phyloP scores from a whole-genome alignment of 2,888 invertebrate species.

The Villa cingulata region DNA sequence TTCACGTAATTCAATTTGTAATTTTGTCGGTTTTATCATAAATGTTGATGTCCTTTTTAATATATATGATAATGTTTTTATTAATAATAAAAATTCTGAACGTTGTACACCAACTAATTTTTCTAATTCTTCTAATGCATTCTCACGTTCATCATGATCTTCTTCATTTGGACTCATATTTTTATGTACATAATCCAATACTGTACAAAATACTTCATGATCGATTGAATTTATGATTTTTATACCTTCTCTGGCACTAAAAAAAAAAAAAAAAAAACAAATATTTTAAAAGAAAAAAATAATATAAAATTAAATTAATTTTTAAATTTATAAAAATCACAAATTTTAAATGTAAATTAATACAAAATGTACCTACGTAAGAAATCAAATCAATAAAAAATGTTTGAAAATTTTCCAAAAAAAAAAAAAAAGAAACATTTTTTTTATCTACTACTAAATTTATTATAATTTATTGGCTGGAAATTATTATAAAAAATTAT shows the following conservation, averaged over 20 bases:
- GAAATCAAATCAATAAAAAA: no score
- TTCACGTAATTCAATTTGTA: slow-evolving; percentile 39
- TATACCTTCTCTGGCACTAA: slow-evolving; percentile 33
- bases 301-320: background rate
- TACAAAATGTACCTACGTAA: no score
- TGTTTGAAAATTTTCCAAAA: no score
- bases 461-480: no score
- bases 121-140: slow-evolving; percentile 32
- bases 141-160: slow-evolving; percentile 26
- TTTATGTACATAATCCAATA: slow-evolving; percentile 32
- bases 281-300: background rate
- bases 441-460: no score
- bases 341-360: background rate
- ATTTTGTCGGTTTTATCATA: slow-evolving; percentile 40
- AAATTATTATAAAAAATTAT: no score
- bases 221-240: slow-evolving; percentile 33
- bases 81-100: slow-evolving; percentile 29
- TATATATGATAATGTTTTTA: slow-evolving; percentile 37
- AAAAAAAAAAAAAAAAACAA: background rate
- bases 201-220: slow-evolving; percentile 30
- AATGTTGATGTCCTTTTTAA: slow-evolving; percentile 39
- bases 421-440: no score
- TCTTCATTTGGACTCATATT: slow-evolving; percentile 27
- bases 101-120: slow-evolving; percentile 30
- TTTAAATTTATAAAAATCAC: background rate